Base-by-base conservation (phyloP, 2,113 vertebrate genomes). In the Scopus umbretta region DNA sequence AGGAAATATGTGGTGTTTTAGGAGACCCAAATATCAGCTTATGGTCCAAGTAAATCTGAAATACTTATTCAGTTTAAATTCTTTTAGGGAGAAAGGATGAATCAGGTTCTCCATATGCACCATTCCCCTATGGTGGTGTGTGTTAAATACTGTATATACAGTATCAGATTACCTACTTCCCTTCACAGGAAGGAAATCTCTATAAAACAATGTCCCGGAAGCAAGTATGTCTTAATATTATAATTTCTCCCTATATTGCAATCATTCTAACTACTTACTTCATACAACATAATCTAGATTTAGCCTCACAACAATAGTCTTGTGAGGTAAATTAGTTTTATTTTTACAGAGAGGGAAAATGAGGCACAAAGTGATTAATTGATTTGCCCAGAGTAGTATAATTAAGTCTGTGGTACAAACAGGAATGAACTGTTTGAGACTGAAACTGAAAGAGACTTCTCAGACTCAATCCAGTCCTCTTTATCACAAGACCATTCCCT, bases 1-100 rank as follows among this genome's bases (percentile, higher is more conserved):
- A 96, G 96, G 96, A 96, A 97, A 96, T 92, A 93, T 27, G 81
- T 94, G 93, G 80, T 86, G 85, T 88, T 94, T 95, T 83, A 90
- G 80, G 90, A 97, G 86, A 95, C 52, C 83, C 58, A 94, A 97
- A 84, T 72, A 98, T 42, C 88, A 95, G 38, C 86, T 85, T 93
- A 95, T 3, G 88, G 76, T 63, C 94, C 79, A 90, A 68, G 29
- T 56, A 90, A 89, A 93, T 5, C 38, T 68, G 79, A 65, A 91
- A 92, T 72, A 81, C 21, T 47, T 83, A 62, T 36, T 92, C 45
- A 74, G 66, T 49, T 86, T 85, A 80, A 89, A 83, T 76, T 89
- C 25, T 91, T 94, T 55, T 12, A 76, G 45, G 84, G 58, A 96
- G 71, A 94, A 92, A 83, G 6, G 38, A 82, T 30, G 66, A 83